A percentile compares a stretch with the other conserved stretches of the same genome.
These are phyloP conservation scores for Aromia moschata DNA, from an alignment of 2,888 invertebrate genomes.

Conservation along the genomic window DNA sequence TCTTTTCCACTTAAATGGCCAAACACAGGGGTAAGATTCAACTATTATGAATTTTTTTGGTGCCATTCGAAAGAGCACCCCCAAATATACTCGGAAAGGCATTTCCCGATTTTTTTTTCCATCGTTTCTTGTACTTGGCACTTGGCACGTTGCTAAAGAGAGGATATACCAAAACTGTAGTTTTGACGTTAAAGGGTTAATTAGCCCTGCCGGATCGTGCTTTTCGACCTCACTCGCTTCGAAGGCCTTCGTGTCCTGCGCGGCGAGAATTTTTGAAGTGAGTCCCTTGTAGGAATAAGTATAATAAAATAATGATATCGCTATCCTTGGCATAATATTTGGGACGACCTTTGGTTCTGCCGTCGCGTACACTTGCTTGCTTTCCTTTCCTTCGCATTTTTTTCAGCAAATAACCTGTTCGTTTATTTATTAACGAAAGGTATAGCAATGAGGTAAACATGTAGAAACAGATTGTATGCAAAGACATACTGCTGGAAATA, in stretches of 20 bases:
- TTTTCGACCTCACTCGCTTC: neutral
- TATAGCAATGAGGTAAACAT: neutral
- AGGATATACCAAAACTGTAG: too few relatives aligned
- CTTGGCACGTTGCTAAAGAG: too few relatives aligned
- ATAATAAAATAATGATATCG: conserved; percentile 2
- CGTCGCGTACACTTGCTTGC: neutral
- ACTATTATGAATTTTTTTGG: too few relatives aligned
- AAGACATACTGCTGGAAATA: too few relatives aligned
- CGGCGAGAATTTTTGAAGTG: neutral
- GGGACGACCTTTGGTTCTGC: neutral
- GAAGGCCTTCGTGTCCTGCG: neutral
- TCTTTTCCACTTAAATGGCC: too few relatives aligned
- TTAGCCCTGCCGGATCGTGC: neutral
- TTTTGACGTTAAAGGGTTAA: too few relatives aligned
- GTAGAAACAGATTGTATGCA: too few relatives aligned
- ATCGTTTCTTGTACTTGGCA: too few relatives aligned
- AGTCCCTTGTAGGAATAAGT: neutral
- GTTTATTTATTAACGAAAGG: neutral
- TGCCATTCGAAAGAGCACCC: too few relatives aligned
- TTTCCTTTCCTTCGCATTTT: neutral
- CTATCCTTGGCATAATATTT: conserved; percentile 11
- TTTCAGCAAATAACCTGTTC: neutral
- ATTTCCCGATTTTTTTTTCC: too few relatives aligned
- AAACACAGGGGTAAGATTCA: too few relatives aligned
- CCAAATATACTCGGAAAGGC: too few relatives aligned